Evolutionary conservation across 2,888 invertebrate species (phyloP), one percentile per base, ranked within the genome.

Genomic region (Chymomyza fuscimana): DNA sequence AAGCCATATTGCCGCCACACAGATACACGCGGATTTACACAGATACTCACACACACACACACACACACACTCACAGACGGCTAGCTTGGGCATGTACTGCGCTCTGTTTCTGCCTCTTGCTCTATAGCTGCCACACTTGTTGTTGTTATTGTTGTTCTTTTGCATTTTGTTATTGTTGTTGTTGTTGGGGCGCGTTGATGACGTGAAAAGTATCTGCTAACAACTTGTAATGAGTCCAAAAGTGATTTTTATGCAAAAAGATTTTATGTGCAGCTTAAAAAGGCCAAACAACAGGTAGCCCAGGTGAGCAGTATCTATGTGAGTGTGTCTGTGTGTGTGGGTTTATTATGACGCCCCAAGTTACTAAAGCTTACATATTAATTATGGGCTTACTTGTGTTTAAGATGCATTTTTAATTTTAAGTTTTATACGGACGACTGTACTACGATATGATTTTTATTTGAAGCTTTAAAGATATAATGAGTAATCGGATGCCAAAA

Each of bases 201-300:
- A 79, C 80, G 86, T 87, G 85, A 82, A 86, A 85, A 85, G 74
- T 87, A 86, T 75, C 76, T 72, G 78, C 88, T 85, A 85, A 85
- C 84, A 87, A 79, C 88, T 86, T 86, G 86, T 85, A 83, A 85
- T 86, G 86, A 84, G 79, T 74, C 70, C 19, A 63, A 71, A 79
- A 76, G 73, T 74, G 77, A 63, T 62, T 67, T 71, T 81, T 71
- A 74, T 77, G 77, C 74, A 51, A 69, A 75, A 46, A 46, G 12
- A 46, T 46, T 46, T 46, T 46, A 46, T 46, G 40, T 12, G 40
- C 40, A 46, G 12, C 40, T 46, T 46, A 12, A 12, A 32, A 46
- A 46, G 40, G 40, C 40, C 40, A 12, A 46, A 46, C 40, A 1
- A 46, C 40, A 46, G 40, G 40, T 46, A 46, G 40, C 12, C 40